Percentiles rank a stretch among this genome's conserved stretches.
Conservation (phyloP, 30 jellyfish, hydroid and myxozoan species). For the Turritopsis dohrnii region DNA sequence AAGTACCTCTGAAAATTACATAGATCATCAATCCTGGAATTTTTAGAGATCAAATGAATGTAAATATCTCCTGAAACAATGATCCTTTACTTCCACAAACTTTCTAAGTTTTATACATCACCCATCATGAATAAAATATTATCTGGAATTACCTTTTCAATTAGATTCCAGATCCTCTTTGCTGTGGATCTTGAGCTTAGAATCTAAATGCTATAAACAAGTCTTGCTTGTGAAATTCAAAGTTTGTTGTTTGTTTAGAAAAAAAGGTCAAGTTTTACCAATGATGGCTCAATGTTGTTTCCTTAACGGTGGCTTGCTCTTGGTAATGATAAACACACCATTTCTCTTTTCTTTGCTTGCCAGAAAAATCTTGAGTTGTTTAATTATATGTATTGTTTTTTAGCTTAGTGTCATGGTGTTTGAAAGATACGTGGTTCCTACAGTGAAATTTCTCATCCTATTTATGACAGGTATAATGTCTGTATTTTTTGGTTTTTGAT, state of each 20-base stretch:
- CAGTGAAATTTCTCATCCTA: slow-evolving; percentile 55
- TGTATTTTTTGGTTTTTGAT: not conserved
- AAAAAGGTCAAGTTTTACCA: slow-evolving; percentile 62
- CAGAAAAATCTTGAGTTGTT: not conserved
- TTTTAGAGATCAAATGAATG: no score
- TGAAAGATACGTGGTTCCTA: slow-evolving; percentile 42
- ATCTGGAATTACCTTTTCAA: no score
- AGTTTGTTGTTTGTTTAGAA: not conserved
- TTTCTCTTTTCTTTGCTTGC: not conserved
- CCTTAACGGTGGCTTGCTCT: slow-evolving; percentile 78
- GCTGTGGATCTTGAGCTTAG: no score
- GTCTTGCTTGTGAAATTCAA: not conserved
- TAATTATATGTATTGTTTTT: not conserved
- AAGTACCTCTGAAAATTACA: no score
- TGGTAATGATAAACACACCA: slow-evolving; percentile 41
- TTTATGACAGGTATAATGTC: slow-evolving; percentile 31
- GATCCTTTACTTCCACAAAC: no score
- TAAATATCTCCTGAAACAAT: no score
- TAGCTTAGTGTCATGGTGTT: slow-evolving; percentile 82
- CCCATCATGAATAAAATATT: no score
- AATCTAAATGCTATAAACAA: not conserved
- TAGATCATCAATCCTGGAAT: no score
- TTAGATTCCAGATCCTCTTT: no score
- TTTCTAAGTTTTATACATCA: no score
- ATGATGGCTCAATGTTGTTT: slow-evolving; percentile 86